Conservation (phyloP, 2,797 vertebrate species). For the Oreortyx pictus region DNA sequence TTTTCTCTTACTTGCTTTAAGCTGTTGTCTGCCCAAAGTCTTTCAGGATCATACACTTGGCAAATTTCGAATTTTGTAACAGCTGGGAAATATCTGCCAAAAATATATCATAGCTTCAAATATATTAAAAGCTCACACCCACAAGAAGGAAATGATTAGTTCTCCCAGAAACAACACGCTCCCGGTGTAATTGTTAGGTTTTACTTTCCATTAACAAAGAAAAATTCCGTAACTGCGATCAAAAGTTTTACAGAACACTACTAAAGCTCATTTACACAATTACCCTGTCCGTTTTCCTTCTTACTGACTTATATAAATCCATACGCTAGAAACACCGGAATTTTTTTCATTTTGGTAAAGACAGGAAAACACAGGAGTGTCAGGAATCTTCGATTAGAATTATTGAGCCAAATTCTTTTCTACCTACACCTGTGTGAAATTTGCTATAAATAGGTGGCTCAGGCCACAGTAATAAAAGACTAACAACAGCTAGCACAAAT, state of each 20-base stretch:
- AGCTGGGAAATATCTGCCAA: background rate
- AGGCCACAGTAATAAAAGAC: background rate
- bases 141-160: background rate
- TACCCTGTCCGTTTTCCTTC: background rate
- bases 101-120: background rate
- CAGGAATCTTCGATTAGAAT: background rate
- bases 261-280: too few relatives aligned
- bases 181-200: background rate
- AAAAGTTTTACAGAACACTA: background rate
- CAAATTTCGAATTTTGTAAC: slow-evolving; percentile 7
- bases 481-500: background rate
- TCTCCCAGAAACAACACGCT: background rate
- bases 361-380: background rate
- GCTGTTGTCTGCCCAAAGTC: background rate
- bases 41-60: background rate
- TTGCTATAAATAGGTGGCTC: background rate
- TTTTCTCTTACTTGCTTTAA: background rate
- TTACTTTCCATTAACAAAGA: background rate
- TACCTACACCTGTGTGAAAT: background rate
- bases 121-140: background rate
- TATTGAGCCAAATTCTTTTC: background rate
- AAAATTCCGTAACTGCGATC: background rate
- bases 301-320: background rate
- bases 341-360: background rate
- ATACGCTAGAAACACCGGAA: background rate